Evolutionary conservation across 1,140 invertebrate species (phyloP), one percentile per base, ranked within the genome.

Genomic region (Pentalonia nigronervosa): DNA sequence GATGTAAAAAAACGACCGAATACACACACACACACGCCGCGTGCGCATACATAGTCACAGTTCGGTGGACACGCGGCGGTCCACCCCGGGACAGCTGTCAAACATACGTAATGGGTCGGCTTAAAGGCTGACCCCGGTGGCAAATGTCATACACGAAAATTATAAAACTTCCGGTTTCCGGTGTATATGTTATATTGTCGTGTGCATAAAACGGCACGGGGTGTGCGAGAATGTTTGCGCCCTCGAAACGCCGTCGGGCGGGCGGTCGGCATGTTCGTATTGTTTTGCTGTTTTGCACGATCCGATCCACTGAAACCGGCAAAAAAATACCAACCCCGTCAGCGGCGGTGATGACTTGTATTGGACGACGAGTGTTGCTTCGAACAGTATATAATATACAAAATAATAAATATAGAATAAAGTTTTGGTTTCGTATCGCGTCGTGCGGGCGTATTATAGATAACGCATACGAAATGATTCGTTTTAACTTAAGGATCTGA

Each of bases 61-160:
- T 50, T 48, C 76, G 47, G 76, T 53, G 21, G 60, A 92, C n/a
- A 81, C 90, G 41, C 41, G 41, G 41, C 41, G 41, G 60, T 50
- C 91, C 47, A 34, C 67, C 30, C 90, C 41, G 17, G 76, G 67
- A 92, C 91, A 92, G 90, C 90, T 91, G 90, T 92, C 67, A 92
- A 48, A 92, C 76, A 48, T 81, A 92, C 47, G 50, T 56, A 89
- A 56, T 67, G 67, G 45, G 67, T 47, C 1, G 45, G 67, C 60
- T 92, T 50, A 50, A 92, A 92, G 41, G 7, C 25, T 81, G 91
- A 50, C 67, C 53, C 60, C 76, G n/a, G 41, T 53, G 76, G 91
- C 76, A 36, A 92, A 92, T 92, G 76, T 92, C 91, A 92, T 83
- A 50, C 91, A 92, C 53, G 76, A 92, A 92, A 84, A 34, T 83